Base-by-base conservation (phyloP, 1,140 invertebrate genomes). In the Brachystomella parvula region DNA sequence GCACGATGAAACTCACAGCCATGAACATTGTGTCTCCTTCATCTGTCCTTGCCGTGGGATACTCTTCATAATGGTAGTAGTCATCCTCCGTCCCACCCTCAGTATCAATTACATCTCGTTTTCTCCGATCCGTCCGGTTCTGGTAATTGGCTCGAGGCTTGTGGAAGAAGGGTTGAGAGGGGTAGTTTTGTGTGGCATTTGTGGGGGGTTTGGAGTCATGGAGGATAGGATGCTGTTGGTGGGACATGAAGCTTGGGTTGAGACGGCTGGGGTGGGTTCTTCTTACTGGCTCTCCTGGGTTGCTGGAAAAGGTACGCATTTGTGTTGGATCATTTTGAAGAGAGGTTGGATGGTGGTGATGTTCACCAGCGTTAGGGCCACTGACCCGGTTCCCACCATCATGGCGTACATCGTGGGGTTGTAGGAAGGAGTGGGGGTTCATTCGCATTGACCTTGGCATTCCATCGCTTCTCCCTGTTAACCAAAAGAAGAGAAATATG, bases 1-100 rank as follows among this genome's bases (percentile, higher is more conserved):
- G 61, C 29, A 63, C 2, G 3, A 30, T 28, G 35, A 47, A 39
- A 39, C 3, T 17, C 21, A 31, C 30, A 15, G 21, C 60, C 30
- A 47, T 62, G 24, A 39, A 62, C 35, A 39, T 62, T 9, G 26
- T 62, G 24, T 62, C 60, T 39, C 35, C 31, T n/a, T 62, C 21
- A 17, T 62, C 21, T 12, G 49, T 53, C 9, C 49, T 9, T 53
- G 49, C 24, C 6, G 49, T 15, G 6, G 12, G 49, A 53, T 17
- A 53, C 9, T 53, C 49, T 6, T 53, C 49, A 24, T 53, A 26
- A 9, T 44, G 9, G 49, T 9, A 53, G 6, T 53, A 53, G 12
- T 53, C 49, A 15, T 12, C 12, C 6, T 53, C 49, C 3, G n/a
- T 12, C 49, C 49, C 12, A 24, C 9, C 3, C 49, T 53, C 49